Evolutionary conservation across 1,140 invertebrate genomes (phyloP).

Genomic region (Archegozetes longisetosus): DNA sequence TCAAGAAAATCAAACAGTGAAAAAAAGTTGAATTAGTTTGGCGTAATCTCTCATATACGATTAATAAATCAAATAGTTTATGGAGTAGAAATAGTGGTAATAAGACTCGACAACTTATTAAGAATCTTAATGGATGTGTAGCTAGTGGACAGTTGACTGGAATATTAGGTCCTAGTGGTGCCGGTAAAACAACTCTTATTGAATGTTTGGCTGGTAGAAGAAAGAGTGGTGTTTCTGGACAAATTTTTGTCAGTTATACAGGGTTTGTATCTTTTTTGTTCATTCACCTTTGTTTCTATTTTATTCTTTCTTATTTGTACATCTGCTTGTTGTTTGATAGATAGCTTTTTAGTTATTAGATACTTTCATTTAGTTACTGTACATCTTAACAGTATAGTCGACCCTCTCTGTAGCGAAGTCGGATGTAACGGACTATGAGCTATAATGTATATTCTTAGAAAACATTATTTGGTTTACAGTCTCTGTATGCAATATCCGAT

Average conservation of each 20-base stretch:
- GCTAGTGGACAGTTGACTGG: conserved; percentile 32
- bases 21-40: conserved; percentile 6
- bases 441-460: background rate
- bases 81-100: background rate
- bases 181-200: conserved; percentile 26
- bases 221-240: conserved; percentile 8
- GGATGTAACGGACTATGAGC: background rate
- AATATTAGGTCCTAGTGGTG: conserved; percentile 44
- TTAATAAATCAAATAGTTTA: background rate
- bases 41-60: conserved; percentile 6
- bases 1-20: background rate
- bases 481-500: too few species aligned
- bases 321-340: background rate
- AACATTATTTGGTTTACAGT: too few species aligned
- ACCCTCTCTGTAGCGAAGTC: background rate
- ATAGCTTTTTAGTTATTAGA: background rate
- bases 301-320: background rate
- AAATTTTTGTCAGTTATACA: conserved; percentile 4
- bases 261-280: conserved; percentile 3
- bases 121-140: conserved; percentile 38
- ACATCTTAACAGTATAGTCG: background rate
- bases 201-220: conserved; percentile 15
- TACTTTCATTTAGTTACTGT: background rate
- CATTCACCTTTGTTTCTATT: background rate
- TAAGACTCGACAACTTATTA: conserved; percentile 27